Percentiles rank a stretch among this genome's conserved stretches.
Evolutionary conservation across 2,797 vertebrate species (phyloP).

Genomic region (Eupleurogrammus muticus): DNA sequence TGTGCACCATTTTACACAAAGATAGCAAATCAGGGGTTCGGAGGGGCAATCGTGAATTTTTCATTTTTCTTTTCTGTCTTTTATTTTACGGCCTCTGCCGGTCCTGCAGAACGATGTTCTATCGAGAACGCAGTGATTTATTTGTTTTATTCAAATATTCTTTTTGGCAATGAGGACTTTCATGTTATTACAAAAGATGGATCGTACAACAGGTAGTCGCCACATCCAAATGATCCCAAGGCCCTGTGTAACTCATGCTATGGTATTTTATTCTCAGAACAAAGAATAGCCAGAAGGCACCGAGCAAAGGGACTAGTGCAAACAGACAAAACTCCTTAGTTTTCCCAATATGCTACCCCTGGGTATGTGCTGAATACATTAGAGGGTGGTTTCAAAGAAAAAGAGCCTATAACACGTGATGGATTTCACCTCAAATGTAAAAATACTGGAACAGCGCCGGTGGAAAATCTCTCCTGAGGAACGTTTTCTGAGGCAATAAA

Average conservation of each 20-base stretch:
- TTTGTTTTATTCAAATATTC: constrained; percentile 10
- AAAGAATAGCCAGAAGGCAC: constrained; percentile 1
- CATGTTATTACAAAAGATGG: neutral
- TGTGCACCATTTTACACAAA: constrained; percentile 64
- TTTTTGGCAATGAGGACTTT: neutral
- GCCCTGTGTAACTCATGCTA: neutral
- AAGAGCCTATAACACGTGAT: constrained; percentile 10
- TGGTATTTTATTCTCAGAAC: neutral
- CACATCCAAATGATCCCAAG: neutral
- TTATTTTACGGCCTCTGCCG: constrained; percentile 50
- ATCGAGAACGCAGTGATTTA: constrained; percentile 9
- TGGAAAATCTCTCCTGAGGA: constrained; percentile 41
- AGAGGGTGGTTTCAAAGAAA: constrained; percentile 11
- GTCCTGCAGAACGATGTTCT: constrained; percentile 11
- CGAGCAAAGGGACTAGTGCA: neutral
- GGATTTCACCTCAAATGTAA: constrained; percentile 8
- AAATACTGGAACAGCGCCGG: neutral
- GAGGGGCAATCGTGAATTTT: constrained; percentile 57
- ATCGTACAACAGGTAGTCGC: neutral
- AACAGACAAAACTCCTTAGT: constrained; percentile 19
- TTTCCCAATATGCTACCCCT: neutral
- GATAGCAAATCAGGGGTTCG: constrained; percentile 48
- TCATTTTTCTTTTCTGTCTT: constrained; percentile 59
- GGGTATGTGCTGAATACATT: constrained; percentile 3
- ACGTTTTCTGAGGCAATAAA: constrained; percentile 35